Evolutionary conservation across 2,888 invertebrate genomes (phyloP).

Genomic region (Drosophila robusta): DNA sequence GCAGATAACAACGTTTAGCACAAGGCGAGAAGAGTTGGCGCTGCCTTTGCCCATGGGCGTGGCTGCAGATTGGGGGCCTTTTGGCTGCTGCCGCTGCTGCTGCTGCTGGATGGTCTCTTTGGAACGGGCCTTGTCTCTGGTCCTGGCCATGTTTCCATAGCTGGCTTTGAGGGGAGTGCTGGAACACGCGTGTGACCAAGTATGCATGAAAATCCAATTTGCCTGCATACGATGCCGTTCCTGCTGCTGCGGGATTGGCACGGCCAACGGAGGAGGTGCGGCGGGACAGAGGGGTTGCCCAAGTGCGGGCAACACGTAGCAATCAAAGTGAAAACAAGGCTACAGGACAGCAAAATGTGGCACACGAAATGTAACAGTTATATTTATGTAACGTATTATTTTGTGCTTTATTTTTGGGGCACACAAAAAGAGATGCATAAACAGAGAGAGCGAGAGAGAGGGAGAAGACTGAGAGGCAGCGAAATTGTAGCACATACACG

Average conservation of each 20-base stretch:
- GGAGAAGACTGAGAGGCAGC: not conserved
- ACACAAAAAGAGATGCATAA: conserved; percentile 24
- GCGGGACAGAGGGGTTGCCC: conserved; percentile 9
- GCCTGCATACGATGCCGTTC: conserved; percentile 59
- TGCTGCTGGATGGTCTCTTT: not conserved
- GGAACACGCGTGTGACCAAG: conserved; percentile 72
- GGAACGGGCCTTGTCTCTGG: not conserved
- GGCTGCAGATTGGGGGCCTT: conserved; percentile 4
- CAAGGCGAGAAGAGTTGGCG: conserved; percentile 68
- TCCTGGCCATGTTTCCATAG: conserved; percentile 24
- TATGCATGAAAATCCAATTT: conserved; percentile 79
- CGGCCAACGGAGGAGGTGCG: not conserved
- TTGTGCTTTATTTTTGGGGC: conserved; percentile 41
- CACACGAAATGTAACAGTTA: conserved; percentile 62
- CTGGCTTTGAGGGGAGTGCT: conserved; percentile 33
- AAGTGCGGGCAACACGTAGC: conserved; percentile 67
- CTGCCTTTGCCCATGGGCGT: conserved; percentile 27
- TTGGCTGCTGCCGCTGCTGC: conserved; percentile 9
- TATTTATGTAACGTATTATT: conserved; percentile 67
- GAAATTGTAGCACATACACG: conserved; percentile 7
- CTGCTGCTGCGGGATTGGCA: conserved; percentile 1
- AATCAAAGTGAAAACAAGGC: conserved; percentile 77
- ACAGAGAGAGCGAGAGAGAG: too few relatives aligned
- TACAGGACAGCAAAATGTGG: conserved; percentile 45
- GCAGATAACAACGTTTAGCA: conserved; percentile 76